A percentile compares a stretch with the other conserved stretches of the same genome.
Evolutionary conservation across 2,888 invertebrate species (phyloP).

Genomic region (Danaus chrysippus): DNA sequence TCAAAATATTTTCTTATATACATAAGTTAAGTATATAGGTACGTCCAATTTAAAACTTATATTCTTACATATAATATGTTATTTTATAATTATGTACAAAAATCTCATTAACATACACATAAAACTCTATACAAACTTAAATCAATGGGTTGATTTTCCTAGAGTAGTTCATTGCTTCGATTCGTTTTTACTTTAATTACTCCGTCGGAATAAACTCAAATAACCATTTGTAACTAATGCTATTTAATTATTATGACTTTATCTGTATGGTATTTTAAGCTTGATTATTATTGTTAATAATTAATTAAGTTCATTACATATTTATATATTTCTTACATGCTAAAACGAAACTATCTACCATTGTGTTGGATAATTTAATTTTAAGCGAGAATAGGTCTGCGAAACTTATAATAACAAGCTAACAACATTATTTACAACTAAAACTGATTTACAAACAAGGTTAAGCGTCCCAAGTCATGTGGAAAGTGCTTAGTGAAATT

Average conservation of each 20-base stretch:
- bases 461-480: constrained; percentile 24
- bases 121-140: too few relatives aligned
- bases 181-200: constrained; percentile 32
- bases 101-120: too few relatives aligned
- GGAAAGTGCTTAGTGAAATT: constrained; percentile 27
- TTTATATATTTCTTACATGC: not conserved
- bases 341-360: not conserved
- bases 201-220: constrained; percentile 24
- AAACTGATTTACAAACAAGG: constrained; percentile 19
- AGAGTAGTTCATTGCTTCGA: constrained; percentile 14
- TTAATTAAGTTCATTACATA: not conserved
- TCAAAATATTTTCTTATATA: too few relatives aligned
- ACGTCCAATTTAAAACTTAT: too few relatives aligned
- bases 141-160: too few relatives aligned
- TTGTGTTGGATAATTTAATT: not conserved
- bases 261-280: not conserved
- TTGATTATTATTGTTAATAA: not conserved
- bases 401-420: constrained; percentile 1
- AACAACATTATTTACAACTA: constrained; percentile 7
- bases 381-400: not conserved
- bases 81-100: too few relatives aligned
- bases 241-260: constrained; percentile 13
- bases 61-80: too few relatives aligned
- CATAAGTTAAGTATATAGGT: too few relatives aligned
- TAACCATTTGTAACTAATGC: constrained; percentile 17